Base-by-base conservation (phyloP, 1,140 invertebrate genomes). In the Brachionus plicatilis region DNA sequence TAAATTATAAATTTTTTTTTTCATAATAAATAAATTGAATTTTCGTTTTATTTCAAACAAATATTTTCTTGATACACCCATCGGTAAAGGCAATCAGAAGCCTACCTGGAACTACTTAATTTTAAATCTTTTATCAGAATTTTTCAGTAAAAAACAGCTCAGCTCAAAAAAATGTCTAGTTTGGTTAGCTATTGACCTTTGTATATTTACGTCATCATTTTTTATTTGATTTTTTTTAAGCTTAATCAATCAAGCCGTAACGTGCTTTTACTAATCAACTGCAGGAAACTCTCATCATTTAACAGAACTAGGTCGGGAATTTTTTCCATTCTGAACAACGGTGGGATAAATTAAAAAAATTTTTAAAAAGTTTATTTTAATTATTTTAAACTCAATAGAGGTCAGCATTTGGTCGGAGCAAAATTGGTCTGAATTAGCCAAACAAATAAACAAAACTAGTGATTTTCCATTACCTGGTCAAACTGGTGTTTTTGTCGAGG, bases 391-490 rank as follows among this genome's bases (percentile, higher is more conserved):
- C 3, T 47, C 14, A 5, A 27, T 1, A 82, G 79, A 68, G 20
- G 27, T 82, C 0, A 68, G 43, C 60, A 24, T 82, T 9, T 82
- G 79, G 79, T 82, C 79, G 6, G 79, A 82, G 37, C 65, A 60
- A 45, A 82, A 82, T 27, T 82, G 79, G 79, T 45, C 79, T 11
- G 65, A 82, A 60, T 27, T 82, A 27, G 79, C 79, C n/a, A 60
- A 68, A 60, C 79, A 82, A 37, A 33, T 82, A 33, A 68, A 82
- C 12, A 60, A n/a, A 60, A 24, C 65, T 0, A 60, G 20, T n/a
- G 33, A 82, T 41, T 82, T 82, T 82, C 79, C 79, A 3, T 17
- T 82, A 47, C 79, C 79, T 29, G 79, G 79, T 0, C 79, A 82
- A 45, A 82, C 79, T 37, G 79, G 79, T 17, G 53, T 82, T 29